These are phyloP conservation scores for Andrena cerasifolii DNA, from an alignment of 1,140 invertebrate genomes.

Conservation along the genomic window DNA sequence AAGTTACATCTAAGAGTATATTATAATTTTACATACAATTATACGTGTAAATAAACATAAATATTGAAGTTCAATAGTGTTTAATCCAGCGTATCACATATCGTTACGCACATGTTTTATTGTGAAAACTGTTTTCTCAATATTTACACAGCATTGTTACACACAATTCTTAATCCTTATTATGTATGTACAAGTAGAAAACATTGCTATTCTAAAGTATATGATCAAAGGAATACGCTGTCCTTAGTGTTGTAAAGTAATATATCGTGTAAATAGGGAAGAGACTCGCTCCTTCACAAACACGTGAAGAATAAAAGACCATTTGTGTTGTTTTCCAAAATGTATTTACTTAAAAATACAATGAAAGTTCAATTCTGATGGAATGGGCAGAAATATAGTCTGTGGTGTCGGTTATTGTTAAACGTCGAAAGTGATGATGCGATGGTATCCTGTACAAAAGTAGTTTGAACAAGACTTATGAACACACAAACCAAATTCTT, in stretches of 20 bases:
- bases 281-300: conserved; percentile 55
- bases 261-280: conserved; percentile 44
- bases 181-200: conserved; percentile 32
- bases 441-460: conserved; percentile 74
- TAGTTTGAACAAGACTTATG: conserved; percentile 72
- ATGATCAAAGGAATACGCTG: conserved; percentile 16
- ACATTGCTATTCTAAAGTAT: conserved; percentile 25
- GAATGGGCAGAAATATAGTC: conserved; percentile 74
- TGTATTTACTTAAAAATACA: conserved; percentile 78
- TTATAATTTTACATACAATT: conserved; percentile 50
- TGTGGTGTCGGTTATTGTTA: conserved; percentile 66
- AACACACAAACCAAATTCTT: conserved; percentile 75
- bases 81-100: conserved; percentile 48
- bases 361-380: conserved; percentile 75
- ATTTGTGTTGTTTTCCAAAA: conserved; percentile 71
- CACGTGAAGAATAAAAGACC: conserved; percentile 68
- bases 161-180: conserved; percentile 27
- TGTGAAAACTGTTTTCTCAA: conserved; percentile 12
- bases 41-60: conserved; percentile 57
- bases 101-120: conserved; percentile 37
- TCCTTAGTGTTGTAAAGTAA: conserved; percentile 39
- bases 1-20: conserved; percentile 39
- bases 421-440: conserved; percentile 68
- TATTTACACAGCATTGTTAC: conserved; percentile 39
- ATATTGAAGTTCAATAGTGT: conserved; percentile 24